phyloP scores from a whole-genome alignment of 2,888 invertebrate genomes.

The Fragum fragum region DNA sequence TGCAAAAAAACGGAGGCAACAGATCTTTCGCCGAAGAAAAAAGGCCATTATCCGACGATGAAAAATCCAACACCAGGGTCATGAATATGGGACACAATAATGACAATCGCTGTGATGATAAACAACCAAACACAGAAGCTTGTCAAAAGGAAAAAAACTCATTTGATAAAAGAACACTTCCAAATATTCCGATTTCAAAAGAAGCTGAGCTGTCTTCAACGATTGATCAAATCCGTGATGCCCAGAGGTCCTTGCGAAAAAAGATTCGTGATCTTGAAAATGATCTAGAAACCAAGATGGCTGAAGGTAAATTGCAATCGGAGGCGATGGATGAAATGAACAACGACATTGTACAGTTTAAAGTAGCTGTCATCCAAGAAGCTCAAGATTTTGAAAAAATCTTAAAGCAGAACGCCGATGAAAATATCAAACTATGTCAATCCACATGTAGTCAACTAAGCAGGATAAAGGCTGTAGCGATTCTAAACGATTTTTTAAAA shows the following conservation, averaged over 20 bases:
- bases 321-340: not conserved
- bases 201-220: not conserved
- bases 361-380: not conserved
- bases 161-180: too few relatives aligned
- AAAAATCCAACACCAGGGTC: too few relatives aligned
- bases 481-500: not conserved
- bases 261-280: not conserved
- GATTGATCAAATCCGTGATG: slow-evolving; percentile 6
- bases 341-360: slow-evolving; percentile 2
- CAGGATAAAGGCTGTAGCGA: not conserved
- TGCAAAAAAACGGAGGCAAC: not conserved
- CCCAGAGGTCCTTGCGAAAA: not conserved
- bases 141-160: too few relatives aligned
- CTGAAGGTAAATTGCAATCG: not conserved
- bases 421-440: not conserved
- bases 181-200: not conserved
- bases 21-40: not conserved
- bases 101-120: too few relatives aligned
- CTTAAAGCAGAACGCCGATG: not conserved
- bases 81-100: too few relatives aligned
- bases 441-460: not conserved
- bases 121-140: too few relatives aligned
- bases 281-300: not conserved
- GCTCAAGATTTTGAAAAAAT: not conserved
- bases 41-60: too few relatives aligned